Evolutionary conservation across 2,113 vertebrate species (phyloP), one percentile per base, ranked within the genome.

Genomic region (Salvelinus sp.): DNA sequence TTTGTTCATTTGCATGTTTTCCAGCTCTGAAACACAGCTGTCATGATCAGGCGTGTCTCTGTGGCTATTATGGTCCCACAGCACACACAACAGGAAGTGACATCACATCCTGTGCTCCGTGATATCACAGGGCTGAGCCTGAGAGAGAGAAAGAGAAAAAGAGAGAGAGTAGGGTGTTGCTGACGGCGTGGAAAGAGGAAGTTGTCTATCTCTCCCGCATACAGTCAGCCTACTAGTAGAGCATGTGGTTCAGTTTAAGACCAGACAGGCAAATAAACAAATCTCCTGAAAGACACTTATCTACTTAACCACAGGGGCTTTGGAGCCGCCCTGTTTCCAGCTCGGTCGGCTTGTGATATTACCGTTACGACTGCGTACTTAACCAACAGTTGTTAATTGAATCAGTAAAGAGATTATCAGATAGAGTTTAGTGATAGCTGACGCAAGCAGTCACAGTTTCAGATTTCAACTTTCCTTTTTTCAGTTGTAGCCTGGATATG

Each of bases 71-170:
- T 76, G 0, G 73, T 72, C 54, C 50, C 69, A 79, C 64, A 69
- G 66, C 82, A 89, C 87, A 88, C 75, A 88, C 91, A 93, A 91
- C 90, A 92, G 93, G 91, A 94, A 90, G 88, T 94, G 93, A 93
- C 88, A 84, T 91, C 88, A 92, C 87, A 89, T 93, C 92, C 92
- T 78, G 81, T 90, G 91, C 92, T 92, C 93, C 91, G 79, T 93
- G 92, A 93, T 88, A 89, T 92, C 90, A 91, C 73, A 0, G 22
- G 60, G 70, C 75, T 74, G 44, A 78, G 82, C 76, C 69, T 30
- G 78, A 88, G 83, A 77, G 38, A 83, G 76, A 65, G 72, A 75
- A 83, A 85, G 88, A 80, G 76, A 85, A 78, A 79, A 33, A 68
- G 83, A 77, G 38, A 83, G 76, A 75, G 84, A 85, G 88, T 76